Evolutionary conservation across 2,113 vertebrate species (phyloP).

Genomic region (Dolichotis patagonum): DNA sequence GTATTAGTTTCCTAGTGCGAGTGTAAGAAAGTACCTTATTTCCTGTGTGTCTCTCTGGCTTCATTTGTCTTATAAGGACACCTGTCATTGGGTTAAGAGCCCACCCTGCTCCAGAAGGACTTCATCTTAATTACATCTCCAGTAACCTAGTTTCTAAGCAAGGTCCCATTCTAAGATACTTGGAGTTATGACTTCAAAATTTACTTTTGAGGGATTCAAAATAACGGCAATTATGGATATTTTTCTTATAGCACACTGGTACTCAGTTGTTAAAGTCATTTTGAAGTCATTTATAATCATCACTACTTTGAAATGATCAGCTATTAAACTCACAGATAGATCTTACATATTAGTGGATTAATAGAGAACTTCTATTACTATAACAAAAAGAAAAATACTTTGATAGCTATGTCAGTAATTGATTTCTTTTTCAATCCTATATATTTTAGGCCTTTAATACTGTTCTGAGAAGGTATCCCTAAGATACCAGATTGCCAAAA

Average conservation of each 20-base stretch:
- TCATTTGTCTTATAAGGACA: not conserved
- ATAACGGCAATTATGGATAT: not conserved
- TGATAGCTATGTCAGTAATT: slow-evolving; percentile 41
- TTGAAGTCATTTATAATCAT: not conserved
- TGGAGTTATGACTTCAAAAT: not conserved
- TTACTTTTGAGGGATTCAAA: not conserved
- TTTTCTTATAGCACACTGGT: not conserved
- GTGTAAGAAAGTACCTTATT: not conserved
- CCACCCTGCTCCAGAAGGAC: not conserved
- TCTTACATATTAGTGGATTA: slow-evolving; percentile 23
- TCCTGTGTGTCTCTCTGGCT: not conserved
- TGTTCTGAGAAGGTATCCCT: not conserved
- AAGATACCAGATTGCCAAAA: not conserved
- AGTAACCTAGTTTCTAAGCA: not conserved
- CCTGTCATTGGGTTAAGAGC: slow-evolving; percentile 18
- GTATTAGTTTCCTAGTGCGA: not conserved
- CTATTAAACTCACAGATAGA: not conserved
- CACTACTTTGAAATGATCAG: slow-evolving; percentile 35
- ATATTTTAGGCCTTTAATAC: slow-evolving; percentile 28
- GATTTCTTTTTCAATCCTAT: not conserved
- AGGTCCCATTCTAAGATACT: not conserved
- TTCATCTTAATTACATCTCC: not conserved
- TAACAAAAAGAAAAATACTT: slow-evolving; percentile 32
- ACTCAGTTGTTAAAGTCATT: not conserved
- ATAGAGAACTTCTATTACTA: not conserved